Evolutionary conservation across 2,113 vertebrate genomes (phyloP), one percentile per base, ranked within the genome.

Genomic region (Phaethornis superciliosus): DNA sequence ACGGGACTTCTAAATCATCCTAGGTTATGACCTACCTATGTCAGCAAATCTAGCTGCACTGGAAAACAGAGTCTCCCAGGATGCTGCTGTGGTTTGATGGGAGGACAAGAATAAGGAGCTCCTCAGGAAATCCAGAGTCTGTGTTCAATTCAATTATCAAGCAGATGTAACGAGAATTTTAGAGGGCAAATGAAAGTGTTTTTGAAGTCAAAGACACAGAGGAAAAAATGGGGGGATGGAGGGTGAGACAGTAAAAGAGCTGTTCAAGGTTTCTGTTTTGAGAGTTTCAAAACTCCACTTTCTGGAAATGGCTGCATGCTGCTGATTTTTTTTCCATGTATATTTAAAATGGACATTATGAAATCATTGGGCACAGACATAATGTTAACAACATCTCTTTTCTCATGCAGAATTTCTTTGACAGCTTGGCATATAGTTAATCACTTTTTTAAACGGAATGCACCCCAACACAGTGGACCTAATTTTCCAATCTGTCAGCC

Each of bases 391-490:
- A 88, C 68, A 80, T 47, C 19, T 89, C 89, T 79, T 91, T 95
- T 94, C 82, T 85, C 51, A 91, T 93, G 89, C 51, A 96, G 94
- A 91, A 95, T 88, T 85, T 89, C 56, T 95, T 91, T 78, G 81
- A 93, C 67, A 89, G 55, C 60, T 91, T 95, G 81, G 88, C 56
- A 80, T 59, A 77, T 6, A 91, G 78, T 87, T 96, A 94, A 95
- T 94, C 89, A 88, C n/a, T 69, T 82, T 69, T 82, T 27, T 22
- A 74, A 95, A 94, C 55, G 70, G 75, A 96, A 91, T 88, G 78
- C 81, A 95, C 68, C 87, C 47, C 68, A 85, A 24, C 60, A 81
- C 47, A 77, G 68, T 47, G 7, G 75, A 89, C 47, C 59, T 91
- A 44, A 59, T 91, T 93, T 94, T 96, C 85, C 79, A 88, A 85